phyloP scores from a whole-genome alignment of 2,797 vertebrate species.

The Rhinichthys osculus region DNA sequence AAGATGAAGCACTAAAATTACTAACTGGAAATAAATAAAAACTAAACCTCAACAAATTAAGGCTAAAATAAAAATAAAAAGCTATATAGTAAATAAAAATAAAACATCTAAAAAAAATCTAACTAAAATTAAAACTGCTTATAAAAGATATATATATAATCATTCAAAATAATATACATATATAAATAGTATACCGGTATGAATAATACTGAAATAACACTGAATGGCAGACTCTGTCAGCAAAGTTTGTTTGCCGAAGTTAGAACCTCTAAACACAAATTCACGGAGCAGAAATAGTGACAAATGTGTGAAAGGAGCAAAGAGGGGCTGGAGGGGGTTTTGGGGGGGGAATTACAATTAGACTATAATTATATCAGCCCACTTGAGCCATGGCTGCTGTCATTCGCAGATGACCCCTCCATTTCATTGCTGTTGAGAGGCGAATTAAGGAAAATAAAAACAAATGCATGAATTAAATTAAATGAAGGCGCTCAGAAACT shows the following conservation, averaged over 20 bases:
- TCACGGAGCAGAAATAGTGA: conserved; percentile 14
- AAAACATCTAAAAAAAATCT: too few species aligned
- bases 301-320: not conserved
- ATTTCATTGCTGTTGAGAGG: conserved; percentile 50
- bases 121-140: not conserved
- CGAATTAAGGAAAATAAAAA: conserved; percentile 66
- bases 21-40: not conserved
- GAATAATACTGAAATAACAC: not conserved
- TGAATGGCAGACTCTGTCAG: not conserved
- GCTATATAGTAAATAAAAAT: not conserved
- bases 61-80: not conserved
- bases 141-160: not conserved
- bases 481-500: conserved; percentile 54
- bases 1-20: not conserved
- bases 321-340: not conserved
- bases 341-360: conserved; percentile 29
- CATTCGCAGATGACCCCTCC: conserved; percentile 55
- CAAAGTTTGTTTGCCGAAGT: not conserved
- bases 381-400: conserved; percentile 56
- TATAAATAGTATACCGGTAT: too few species aligned
- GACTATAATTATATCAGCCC: conserved; percentile 54
- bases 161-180: not conserved
- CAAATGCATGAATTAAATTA: conserved; percentile 61
- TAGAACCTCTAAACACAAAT: conserved; percentile 3
- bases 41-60: not conserved